Conservation (phyloP, 2,888 invertebrate genomes). For the Melanophora roralis region DNA sequence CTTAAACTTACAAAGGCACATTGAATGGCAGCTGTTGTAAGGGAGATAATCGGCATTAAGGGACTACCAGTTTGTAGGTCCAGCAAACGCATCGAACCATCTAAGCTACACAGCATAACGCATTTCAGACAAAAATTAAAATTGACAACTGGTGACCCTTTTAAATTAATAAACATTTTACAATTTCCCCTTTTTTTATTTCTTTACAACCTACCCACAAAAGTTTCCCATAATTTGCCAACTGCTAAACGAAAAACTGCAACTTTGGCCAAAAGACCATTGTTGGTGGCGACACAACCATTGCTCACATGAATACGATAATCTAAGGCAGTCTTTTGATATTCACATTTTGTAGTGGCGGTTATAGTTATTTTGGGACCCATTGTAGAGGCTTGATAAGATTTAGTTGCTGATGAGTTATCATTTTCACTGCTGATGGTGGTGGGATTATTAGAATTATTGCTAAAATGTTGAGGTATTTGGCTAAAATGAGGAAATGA, state of each 20-base stretch:
- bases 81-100: slow-evolving; percentile 74
- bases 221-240: slow-evolving; percentile 85
- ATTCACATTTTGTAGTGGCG: slow-evolving; percentile 70
- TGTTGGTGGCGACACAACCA: slow-evolving; percentile 79
- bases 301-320: slow-evolving; percentile 78
- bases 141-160: slow-evolving; percentile 74
- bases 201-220: slow-evolving; percentile 78
- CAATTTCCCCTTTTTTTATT: neutral
- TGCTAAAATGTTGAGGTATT: slow-evolving; percentile 35
- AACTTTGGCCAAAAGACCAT: slow-evolving; percentile 80
- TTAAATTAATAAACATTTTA: neutral
- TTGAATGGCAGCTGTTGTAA: slow-evolving; percentile 72
- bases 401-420: slow-evolving; percentile 45
- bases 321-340: slow-evolving; percentile 76
- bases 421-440: slow-evolving; percentile 56
- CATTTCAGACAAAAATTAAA: slow-evolving; percentile 75
- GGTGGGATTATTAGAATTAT: too few relatives aligned
- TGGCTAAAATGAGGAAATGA: slow-evolving; percentile 53
- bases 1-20: slow-evolving; percentile 74
- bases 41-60: slow-evolving; percentile 73
- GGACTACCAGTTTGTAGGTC: slow-evolving; percentile 72
- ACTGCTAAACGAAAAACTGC: slow-evolving; percentile 79
- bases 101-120: slow-evolving; percentile 74
- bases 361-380: slow-evolving; percentile 69
- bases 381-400: slow-evolving; percentile 65